Base-by-base conservation (phyloP, 2,888 invertebrate species). In the Pseudococcus longispinus region DNA sequence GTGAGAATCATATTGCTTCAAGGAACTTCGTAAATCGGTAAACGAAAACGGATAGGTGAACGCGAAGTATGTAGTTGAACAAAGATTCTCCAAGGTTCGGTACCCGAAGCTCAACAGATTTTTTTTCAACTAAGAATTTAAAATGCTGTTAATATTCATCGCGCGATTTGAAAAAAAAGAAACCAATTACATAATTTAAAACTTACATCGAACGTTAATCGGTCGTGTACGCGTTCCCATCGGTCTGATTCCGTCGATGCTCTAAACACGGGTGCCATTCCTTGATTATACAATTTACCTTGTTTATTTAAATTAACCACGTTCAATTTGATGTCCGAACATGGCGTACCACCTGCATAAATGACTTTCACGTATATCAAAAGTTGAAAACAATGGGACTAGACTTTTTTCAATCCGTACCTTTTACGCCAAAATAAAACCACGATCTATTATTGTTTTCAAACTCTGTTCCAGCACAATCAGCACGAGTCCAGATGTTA, bases 41-140 rank as follows among this genome's bases (percentile, higher is more conserved):
- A 96, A 97, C 0, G 96, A 95, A 91, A 94, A 97, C 1, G 97
- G 97, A 91, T 95, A 97, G 8, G 97, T 97, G 91, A 97, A 97
- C 0, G 97, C 97, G 91, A 97, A 96, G 91, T 96, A 97, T 9
- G 94, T 94, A 5, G 94, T 93, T 26, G 95, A 94, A 88, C 94
- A 93, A 3, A 92, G 89, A 91, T 94, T 96, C 89, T 95, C 96
- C 87, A 93, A 93, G 23, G 94, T 94, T 32, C 93, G 92, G 90
- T 93, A 95, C 90, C 93, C 93, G 91, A 96, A 96, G 88, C 94
- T 94, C 89, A 96, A 91, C 26, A 86, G n/a, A 80, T 86, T 86
- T n/a, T 32, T 44, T 77, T 86, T 86, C 42, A 86, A 51, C 86
- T 86, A 44, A 60, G 23, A 74, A 46, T 46, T 46, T 11, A 15